phyloP scores from a whole-genome alignment of 2,888 invertebrate genomes.

The Melanostoma mellinum region DNA sequence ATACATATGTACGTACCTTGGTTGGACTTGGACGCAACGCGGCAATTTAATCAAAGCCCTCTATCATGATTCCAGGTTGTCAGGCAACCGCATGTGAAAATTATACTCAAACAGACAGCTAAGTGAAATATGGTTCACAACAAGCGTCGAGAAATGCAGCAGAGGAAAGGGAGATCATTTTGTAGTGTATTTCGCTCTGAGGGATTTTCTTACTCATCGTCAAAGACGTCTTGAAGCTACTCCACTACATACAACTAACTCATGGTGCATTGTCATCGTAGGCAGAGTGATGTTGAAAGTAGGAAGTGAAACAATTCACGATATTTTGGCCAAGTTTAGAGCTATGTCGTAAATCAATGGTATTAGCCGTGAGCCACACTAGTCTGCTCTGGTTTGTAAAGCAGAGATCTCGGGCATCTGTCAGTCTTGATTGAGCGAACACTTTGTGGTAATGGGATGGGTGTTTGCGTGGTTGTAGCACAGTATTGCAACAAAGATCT shows the following conservation, averaged over 20 bases:
- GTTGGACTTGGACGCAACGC: conserved; percentile 37
- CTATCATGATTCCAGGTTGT: conserved; percentile 72
- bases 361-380: conserved; percentile 57
- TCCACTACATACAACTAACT: conserved; percentile 37
- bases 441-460: conserved; percentile 42
- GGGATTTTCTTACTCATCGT: conserved; percentile 20
- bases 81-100: conserved; percentile 71
- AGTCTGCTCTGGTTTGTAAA: conserved; percentile 47
- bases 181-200: conserved; percentile 42
- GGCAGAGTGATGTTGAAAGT: conserved; percentile 50
- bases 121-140: conserved; percentile 69
- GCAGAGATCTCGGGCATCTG: conserved; percentile 53
- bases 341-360: conserved; percentile 66
- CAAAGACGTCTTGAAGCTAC: conserved; percentile 4
- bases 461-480: conserved; percentile 42
- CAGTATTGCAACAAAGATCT: conserved; percentile 30
- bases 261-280: conserved; percentile 60
- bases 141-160: conserved; percentile 53
- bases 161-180: conserved; percentile 34
- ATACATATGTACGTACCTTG: conserved; percentile 6
- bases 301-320: conserved; percentile 56
- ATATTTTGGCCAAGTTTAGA: conserved; percentile 61
- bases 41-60: conserved; percentile 69
- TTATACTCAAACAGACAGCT: conserved; percentile 73
- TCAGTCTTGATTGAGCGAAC: conserved; percentile 66